Conservation (phyloP, 2,113 vertebrate species). For the Hydropotes inermis region DNA sequence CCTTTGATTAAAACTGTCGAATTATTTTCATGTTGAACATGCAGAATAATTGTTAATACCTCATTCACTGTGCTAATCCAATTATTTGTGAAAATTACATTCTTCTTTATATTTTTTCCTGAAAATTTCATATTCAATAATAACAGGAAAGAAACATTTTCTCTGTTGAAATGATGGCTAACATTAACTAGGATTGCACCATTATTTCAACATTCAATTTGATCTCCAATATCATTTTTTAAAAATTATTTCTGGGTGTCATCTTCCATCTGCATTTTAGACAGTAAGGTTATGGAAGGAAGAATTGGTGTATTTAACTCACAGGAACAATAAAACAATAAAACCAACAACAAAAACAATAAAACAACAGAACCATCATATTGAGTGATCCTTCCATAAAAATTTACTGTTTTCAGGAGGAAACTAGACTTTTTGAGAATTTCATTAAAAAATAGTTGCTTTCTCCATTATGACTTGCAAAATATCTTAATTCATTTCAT, state of each 20-base stretch:
- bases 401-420: neutral
- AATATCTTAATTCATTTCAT: neutral
- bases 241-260: neutral
- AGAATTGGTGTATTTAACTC: neutral
- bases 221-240: neutral
- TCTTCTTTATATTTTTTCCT: neutral
- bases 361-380: neutral
- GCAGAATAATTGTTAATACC: conserved; percentile 9
- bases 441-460: neutral
- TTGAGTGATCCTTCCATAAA: neutral
- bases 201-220: neutral
- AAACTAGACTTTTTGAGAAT: neutral
- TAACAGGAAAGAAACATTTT: neutral
- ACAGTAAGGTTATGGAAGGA: too few relatives aligned
- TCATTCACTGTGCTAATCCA: conserved; percentile 24
- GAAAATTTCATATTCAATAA: neutral
- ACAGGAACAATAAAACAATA: neutral
- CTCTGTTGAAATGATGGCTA: neutral
- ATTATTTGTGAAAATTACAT: conserved; percentile 46
- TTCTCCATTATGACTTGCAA: neutral
- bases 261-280: neutral
- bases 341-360: neutral
- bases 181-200: neutral
- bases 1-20: conserved; percentile 48
- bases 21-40: conserved; percentile 43